Conservation (phyloP, 2,888 invertebrate species). For the Scelioninae gen. 1 region DNA sequence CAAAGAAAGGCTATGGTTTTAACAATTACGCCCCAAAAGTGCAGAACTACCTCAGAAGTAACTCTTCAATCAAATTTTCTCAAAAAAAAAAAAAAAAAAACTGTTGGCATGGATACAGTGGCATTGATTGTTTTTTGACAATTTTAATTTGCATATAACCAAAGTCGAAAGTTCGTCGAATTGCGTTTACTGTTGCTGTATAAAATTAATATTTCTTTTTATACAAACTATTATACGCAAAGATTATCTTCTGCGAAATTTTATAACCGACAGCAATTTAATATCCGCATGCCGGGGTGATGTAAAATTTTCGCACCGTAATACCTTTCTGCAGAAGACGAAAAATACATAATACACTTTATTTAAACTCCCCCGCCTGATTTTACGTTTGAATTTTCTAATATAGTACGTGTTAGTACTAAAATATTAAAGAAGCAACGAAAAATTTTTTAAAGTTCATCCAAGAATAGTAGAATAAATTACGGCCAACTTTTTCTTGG, state of each 20-base stretch:
- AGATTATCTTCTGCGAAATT: conserved; percentile 35
- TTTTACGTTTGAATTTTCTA: conserved; percentile 43
- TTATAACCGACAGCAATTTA: conserved; percentile 47
- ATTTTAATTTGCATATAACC: no score
- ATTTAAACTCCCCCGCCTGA: conserved; percentile 32
- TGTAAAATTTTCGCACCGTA: conserved; percentile 49
- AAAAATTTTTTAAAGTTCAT: conserved; percentile 31
- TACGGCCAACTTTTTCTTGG: conserved; percentile 1
- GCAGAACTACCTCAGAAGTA: background rate
- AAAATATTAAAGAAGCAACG: conserved; percentile 17
- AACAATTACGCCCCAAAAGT: background rate
- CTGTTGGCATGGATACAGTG: no score
- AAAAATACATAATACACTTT: conserved; percentile 45
- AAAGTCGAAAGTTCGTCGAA: no score
- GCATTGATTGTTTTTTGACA: no score
- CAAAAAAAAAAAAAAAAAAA: no score
- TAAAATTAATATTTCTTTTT: conserved; percentile 23
- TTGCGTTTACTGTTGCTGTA: background rate
- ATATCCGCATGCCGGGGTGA: conserved; percentile 39
- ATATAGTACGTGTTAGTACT: conserved; percentile 33
- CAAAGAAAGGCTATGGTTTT: background rate
- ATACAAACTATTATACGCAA: conserved; percentile 6
- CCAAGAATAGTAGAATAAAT: conserved; percentile 29
- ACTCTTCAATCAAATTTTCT: background rate
- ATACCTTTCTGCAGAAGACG: conserved; percentile 32